Evolutionary conservation across 2,113 vertebrate genomes (phyloP).

Genomic region (Heteronetta atricapilla): DNA sequence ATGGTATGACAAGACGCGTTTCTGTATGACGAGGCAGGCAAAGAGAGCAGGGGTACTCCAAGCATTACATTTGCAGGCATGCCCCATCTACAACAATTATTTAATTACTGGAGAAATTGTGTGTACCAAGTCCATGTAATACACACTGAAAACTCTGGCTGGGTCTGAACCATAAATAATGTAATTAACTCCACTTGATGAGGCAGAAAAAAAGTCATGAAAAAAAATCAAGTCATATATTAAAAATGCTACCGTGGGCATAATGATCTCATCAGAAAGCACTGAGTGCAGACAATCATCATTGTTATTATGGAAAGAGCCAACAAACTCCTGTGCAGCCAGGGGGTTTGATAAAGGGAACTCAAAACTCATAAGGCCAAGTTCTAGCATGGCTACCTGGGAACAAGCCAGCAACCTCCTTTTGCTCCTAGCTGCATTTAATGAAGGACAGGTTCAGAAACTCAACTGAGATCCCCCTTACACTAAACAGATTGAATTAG

Average conservation of each 20-base stretch:
- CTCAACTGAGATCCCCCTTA: neutral
- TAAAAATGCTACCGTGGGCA: neutral
- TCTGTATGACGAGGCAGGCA: neutral
- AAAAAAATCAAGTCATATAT: neutral
- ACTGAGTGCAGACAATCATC: neutral
- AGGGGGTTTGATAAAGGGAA: neutral
- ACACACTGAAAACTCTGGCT: neutral
- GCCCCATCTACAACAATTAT: neutral
- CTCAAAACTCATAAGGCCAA: neutral
- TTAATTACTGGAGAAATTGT: neutral
- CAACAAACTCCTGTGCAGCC: neutral
- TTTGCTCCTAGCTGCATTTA: neutral
- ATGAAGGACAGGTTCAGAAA: neutral
- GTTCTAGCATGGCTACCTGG: neutral
- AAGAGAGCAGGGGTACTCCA: neutral
- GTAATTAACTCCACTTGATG: neutral
- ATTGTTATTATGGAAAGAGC: neutral
- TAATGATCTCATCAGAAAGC: neutral
- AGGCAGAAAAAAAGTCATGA: neutral
- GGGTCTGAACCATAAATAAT: constrained; percentile 2
- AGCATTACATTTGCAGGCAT: neutral
- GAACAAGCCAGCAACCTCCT: neutral
- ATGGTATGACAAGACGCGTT: neutral
- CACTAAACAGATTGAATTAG: neutral
- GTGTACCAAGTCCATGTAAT: neutral